phyloP scores from a whole-genome alignment of 2,113 vertebrate species.

The Protobothrops flavoviridis region DNA sequence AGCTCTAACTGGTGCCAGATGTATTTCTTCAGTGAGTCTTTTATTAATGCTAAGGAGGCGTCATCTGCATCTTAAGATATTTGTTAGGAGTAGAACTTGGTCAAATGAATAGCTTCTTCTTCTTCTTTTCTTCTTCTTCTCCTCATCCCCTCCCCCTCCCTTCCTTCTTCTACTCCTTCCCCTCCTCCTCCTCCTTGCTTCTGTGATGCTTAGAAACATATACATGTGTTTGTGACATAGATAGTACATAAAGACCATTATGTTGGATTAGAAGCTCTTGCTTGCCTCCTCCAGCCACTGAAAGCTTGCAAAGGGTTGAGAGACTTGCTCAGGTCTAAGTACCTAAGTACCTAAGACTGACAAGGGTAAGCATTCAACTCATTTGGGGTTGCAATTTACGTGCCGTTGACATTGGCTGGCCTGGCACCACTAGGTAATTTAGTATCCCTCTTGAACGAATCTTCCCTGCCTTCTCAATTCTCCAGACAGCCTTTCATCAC shows the following conservation, averaged over 20 bases:
- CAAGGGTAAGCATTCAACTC: neutral
- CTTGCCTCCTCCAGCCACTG: neutral
- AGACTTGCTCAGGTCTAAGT: neutral
- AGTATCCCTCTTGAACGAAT: neutral
- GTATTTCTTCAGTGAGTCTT: neutral
- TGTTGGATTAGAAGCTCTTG: neutral
- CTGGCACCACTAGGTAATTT: slow-evolving; percentile 3
- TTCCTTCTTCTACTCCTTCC: neutral
- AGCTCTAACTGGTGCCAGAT: neutral
- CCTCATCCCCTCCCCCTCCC: neutral
- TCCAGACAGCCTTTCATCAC: neutral
- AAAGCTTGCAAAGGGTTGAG: neutral
- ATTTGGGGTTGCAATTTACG: neutral
- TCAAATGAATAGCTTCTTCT: neutral
- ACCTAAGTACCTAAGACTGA: neutral
- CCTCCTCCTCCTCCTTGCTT: neutral
- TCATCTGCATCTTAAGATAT: neutral
- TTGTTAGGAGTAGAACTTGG: neutral
- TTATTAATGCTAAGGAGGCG: neutral
- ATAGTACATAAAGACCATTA: neutral
- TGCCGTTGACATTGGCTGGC: neutral
- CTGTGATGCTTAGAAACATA: neutral
- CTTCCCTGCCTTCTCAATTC: slow-evolving; percentile 14
- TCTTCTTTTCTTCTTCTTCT: too few species aligned
- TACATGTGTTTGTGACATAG: neutral